Evolutionary conservation across 2,797 vertebrate genomes (phyloP), one percentile per base, ranked within the genome.

Genomic region (Semotilus atromaculatus): DNA sequence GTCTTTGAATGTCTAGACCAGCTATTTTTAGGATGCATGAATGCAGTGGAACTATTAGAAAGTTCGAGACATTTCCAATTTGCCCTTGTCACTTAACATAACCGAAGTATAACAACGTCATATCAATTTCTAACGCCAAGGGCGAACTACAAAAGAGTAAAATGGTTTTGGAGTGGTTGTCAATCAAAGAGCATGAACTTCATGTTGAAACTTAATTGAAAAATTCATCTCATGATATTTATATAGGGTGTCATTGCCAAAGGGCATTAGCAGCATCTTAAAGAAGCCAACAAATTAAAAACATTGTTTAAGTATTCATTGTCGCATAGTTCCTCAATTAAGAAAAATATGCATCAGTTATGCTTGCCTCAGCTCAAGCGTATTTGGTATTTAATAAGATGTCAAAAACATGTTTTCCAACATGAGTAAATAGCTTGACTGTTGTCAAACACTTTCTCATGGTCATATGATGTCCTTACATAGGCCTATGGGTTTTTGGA

Each of bases 141-240:
- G 86, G 86, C 86, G 38, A 82, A 83, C 84, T 71, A 58, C 29
- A 85, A 67, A 73, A 75, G 79, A 71, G 43, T 48, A 40, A 85
- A 88, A 70, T 75, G 74, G 58, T 83, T 86, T 53, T 78, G 48
- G 67, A 86, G 82, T 53, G 81, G n/a, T 64, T 89, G 88, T 86
- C 88, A 89, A 83, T 89, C 88, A 89, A 80, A 72, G 82, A 53
- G 48, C 18, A 36, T 26, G 45, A 81, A 64, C 72, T 73, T 51
- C 66, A 85, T 82, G 64, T 72, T 71, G 14, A 81, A 77, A 88
- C 84, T 72, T 89, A 89, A 89, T 89, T 89, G 88, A 73, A 88
- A 89, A 87, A 76, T 80, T 76, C 53, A 64, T 72, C 62, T 85
- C 38, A 60, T 79, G 43, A 85, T 72, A 58, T 81, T 70, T 89